Percentiles rank a stretch among this genome's conserved stretches.
Evolutionary conservation across 1,140 invertebrate species (phyloP).

Genomic region (Drosophila kohkoa): DNA sequence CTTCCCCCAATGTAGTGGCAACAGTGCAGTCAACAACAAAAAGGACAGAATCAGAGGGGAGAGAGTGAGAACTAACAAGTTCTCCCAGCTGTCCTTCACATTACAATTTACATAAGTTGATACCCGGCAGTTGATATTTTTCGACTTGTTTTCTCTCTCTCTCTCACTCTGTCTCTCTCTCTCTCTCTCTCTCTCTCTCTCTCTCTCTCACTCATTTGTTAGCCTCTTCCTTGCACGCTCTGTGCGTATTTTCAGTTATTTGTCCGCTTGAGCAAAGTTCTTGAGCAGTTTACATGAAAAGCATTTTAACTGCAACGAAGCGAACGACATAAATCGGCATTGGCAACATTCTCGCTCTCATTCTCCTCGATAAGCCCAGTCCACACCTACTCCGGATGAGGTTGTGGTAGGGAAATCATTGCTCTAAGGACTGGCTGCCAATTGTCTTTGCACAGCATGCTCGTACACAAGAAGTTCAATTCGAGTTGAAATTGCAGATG

Average conservation of each 20-base stretch:
- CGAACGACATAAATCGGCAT: constrained; percentile 50
- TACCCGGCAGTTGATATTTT: constrained; percentile 70
- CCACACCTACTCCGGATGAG: background rate
- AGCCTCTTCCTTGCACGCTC: constrained; percentile 16
- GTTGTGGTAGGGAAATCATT: constrained; percentile 32
- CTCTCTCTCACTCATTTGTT: background rate
- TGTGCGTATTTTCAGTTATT: constrained; percentile 57
- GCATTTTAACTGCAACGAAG: constrained; percentile 71
- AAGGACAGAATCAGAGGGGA: background rate
- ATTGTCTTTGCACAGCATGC: constrained; percentile 53
- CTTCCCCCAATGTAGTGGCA: constrained; percentile 48
- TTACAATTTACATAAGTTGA: constrained; percentile 74
- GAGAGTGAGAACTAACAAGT: background rate
- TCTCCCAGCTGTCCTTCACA: constrained; percentile 38
- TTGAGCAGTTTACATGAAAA: constrained; percentile 69
- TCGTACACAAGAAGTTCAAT: constrained; percentile 19
- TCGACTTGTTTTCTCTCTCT: constrained; percentile 52
- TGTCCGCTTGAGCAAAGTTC: constrained; percentile 67
- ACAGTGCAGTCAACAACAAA: constrained; percentile 19
- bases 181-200: background rate
- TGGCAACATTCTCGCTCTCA: constrained; percentile 19
- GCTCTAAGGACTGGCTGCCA: constrained; percentile 47
- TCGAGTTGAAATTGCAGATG: constrained; percentile 38
- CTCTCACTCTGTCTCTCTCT: background rate
- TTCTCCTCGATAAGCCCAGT: background rate